Base-by-base conservation (phyloP, 2,797 vertebrate genomes). In the Pristis pectinata region DNA sequence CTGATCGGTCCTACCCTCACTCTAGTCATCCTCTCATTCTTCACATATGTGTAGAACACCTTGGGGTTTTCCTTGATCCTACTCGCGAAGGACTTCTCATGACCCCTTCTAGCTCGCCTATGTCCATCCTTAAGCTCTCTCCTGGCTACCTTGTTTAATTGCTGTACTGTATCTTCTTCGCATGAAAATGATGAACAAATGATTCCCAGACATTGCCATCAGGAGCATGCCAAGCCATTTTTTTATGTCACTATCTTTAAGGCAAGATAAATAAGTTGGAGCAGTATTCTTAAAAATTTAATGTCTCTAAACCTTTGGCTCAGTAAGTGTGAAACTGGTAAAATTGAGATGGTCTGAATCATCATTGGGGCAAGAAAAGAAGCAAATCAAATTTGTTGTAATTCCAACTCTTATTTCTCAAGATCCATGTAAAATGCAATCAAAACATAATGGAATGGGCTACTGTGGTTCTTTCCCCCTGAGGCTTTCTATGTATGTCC, bases 381-480 rank as follows among this genome's bases (percentile, higher is more conserved):
- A 92, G n/a, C 87, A 37, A 64, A 93, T 3, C 64, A 27, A 93
- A 93, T 93, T 67, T 30, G 59, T 89, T 92, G n/a, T 61, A 67
- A n/a, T 64, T 34, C 41, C 64, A 41, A 92, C 64, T 72, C 13
- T 93, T 93, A 93, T 93, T 70, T 93, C 89, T 92, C n/a, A 24
- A 22, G 6, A 17, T 70, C 22, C 24, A 5, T 93, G 24, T 70
- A 70, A 93, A 24, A 70, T 22, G 41, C 37, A 44, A 72, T 37
- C 11, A 70, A 44, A 70, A 37, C 7, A 13, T 30, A 93, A 72
- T 72, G 8, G 0, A 93, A 49, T 64, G 27, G 24, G 37, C 64
- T 41, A 27, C 5, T 64, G 6, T 67, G 17, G 15, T 92, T 41
- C 22, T 93, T 70, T 22, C 24, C 91, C 37, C 7, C 22, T 93